phyloP scores from a whole-genome alignment of 2,113 vertebrate genomes.

The Engystomops pustulosus region DNA sequence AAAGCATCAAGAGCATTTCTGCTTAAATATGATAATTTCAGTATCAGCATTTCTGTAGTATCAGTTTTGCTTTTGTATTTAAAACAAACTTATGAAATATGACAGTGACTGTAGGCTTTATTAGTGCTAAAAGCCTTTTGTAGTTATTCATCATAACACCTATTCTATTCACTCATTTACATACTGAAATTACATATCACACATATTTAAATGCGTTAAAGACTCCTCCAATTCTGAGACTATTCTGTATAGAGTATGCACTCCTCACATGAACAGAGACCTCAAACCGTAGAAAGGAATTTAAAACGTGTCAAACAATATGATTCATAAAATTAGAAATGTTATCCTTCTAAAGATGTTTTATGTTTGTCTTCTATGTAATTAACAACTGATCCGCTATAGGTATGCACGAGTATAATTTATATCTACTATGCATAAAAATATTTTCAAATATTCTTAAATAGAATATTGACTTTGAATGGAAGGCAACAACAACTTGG shows the following conservation, averaged over 20 bases:
- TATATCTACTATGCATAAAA: background rate
- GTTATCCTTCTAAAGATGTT: background rate
- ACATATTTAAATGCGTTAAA: slow-evolving; percentile 33
- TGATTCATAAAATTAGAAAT: background rate
- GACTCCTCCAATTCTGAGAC: slow-evolving; percentile 16
- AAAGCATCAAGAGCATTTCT: background rate
- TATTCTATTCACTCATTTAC: slow-evolving; percentile 33
- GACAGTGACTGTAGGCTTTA: background rate
- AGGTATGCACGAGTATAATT: background rate
- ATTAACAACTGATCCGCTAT: background rate
- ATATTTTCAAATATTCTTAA: no score
- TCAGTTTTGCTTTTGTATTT: slow-evolving; percentile 8
- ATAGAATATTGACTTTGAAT: no score
- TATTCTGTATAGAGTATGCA: background rate
- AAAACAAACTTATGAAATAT: slow-evolving; percentile 31
- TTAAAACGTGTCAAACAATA: background rate
- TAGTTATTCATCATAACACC: slow-evolving; percentile 27
- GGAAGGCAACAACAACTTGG: no score
- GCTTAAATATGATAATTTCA: no score
- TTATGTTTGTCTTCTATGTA: background rate
- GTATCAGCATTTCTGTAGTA: no score
- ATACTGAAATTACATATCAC: slow-evolving; percentile 33
- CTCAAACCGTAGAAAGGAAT: background rate
- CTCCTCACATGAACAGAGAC: background rate
- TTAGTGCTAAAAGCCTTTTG: slow-evolving; percentile 33